These are phyloP conservation scores for Eupithecia tripunctaria DNA, from an alignment of 2,888 invertebrate genomes.

Conservation along the genomic window DNA sequence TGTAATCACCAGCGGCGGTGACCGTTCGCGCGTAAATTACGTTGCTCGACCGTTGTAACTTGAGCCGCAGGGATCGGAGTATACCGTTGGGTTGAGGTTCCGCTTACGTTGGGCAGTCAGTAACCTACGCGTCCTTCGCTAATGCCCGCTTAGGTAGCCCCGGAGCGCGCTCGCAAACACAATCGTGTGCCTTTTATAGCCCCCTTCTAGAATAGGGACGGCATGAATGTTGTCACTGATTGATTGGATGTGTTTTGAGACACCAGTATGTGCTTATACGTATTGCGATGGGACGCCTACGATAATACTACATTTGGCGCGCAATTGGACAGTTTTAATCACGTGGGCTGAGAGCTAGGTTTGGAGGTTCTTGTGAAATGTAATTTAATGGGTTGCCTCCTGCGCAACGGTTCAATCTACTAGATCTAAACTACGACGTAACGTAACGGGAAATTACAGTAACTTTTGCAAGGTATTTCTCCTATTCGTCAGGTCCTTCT, in stretches of 20 bases:
- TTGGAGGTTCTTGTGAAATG: neutral
- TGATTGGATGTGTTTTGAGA: slow-evolving; percentile 60
- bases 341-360: slow-evolving; percentile 15
- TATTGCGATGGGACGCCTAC: slow-evolving; percentile 17
- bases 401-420: neutral
- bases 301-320: slow-evolving; percentile 25
- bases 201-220: slow-evolving; percentile 63
- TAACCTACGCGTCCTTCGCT: slow-evolving; percentile 76
- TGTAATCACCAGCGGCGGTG: slow-evolving; percentile 79
- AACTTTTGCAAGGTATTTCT: too few relatives aligned
- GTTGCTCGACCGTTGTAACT: slow-evolving; percentile 56
- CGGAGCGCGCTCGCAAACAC: slow-evolving; percentile 73
- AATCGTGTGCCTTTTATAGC: slow-evolving; percentile 73
- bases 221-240: slow-evolving; percentile 64
- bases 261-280: slow-evolving; percentile 23
- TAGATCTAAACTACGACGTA: too few relatives aligned
- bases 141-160: slow-evolving; percentile 78
- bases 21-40: slow-evolving; percentile 83
- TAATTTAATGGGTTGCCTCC: slow-evolving; percentile 5
- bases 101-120: slow-evolving; percentile 55
- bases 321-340: slow-evolving; percentile 25
- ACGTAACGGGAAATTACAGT: neutral
- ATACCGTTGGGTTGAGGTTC: slow-evolving; percentile 50
- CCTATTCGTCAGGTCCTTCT: neutral
- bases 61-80: slow-evolving; percentile 51